Conservation (phyloP, 2,888 invertebrate species). For the Rambutsinella grinnellia region DNA sequence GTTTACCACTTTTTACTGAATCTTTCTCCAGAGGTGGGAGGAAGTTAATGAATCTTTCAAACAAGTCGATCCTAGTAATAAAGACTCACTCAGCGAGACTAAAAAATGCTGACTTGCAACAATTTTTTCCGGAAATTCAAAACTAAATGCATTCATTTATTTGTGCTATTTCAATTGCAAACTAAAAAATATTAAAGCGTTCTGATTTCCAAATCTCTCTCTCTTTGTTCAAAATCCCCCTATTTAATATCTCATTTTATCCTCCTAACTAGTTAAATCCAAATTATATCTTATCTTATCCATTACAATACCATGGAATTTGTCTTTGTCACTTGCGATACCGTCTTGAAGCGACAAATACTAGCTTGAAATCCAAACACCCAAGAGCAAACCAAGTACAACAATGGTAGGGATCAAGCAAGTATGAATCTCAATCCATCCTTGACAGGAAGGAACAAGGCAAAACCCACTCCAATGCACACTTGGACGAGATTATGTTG, state of each 20-base stretch:
- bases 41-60: conserved; percentile 31
- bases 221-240: not conserved
- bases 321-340: not conserved
- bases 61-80: conserved; percentile 18
- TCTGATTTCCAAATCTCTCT: not conserved
- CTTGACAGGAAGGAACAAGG: not conserved
- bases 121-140: conserved; percentile 7
- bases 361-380: too few relatives aligned
- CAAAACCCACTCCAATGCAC: not conserved
- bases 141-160: not conserved
- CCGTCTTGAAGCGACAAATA: not conserved
- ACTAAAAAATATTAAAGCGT: not conserved
- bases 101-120: too few relatives aligned
- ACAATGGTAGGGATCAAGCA: not conserved
- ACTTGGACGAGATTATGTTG: not conserved
- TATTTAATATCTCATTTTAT: not conserved
- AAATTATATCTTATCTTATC: not conserved
- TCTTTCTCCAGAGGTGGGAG: not conserved
- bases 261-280: not conserved
- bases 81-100: conserved; percentile 16
- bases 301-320: not conserved
- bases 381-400: not conserved
- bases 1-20: not conserved
- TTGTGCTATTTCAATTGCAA: not conserved
- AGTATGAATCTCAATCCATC: not conserved